These are phyloP conservation scores for Fragum whitleyi DNA, from an alignment of 2,888 invertebrate species.

Conservation along the genomic window DNA sequence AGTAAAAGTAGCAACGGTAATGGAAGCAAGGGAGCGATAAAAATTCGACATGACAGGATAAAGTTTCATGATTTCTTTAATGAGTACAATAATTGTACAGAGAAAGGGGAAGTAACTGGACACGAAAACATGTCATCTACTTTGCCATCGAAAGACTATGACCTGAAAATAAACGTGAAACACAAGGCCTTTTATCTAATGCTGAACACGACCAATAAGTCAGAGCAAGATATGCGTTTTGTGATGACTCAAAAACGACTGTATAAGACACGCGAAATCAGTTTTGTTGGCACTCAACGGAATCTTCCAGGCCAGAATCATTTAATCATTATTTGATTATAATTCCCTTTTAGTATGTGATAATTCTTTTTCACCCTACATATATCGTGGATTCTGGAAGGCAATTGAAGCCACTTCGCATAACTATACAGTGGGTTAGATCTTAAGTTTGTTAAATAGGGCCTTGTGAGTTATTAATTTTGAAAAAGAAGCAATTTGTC, in stretches of 20 bases:
- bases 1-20: neutral
- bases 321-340: no score
- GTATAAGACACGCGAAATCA: neutral
- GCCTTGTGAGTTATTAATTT: no score
- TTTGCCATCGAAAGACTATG: slow-evolving; percentile 2
- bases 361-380: no score
- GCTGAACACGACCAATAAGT: neutral
- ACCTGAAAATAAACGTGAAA: slow-evolving; percentile 6
- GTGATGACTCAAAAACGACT: neutral
- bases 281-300: no score
- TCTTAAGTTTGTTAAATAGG: no score
- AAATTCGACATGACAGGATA: neutral
- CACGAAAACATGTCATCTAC: neutral
- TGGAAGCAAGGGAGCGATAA: neutral
- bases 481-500: no score
- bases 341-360: no score
- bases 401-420: no score
- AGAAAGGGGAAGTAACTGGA: neutral
- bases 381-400: no score
- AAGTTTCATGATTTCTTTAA: slow-evolving; percentile 18
- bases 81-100: neutral
- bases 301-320: no score
- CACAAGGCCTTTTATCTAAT: slow-evolving; percentile 3
- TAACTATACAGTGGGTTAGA: no score
- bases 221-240: neutral